Conservation (phyloP, 1,140 invertebrate species). For the Cotesia typhae region DNA sequence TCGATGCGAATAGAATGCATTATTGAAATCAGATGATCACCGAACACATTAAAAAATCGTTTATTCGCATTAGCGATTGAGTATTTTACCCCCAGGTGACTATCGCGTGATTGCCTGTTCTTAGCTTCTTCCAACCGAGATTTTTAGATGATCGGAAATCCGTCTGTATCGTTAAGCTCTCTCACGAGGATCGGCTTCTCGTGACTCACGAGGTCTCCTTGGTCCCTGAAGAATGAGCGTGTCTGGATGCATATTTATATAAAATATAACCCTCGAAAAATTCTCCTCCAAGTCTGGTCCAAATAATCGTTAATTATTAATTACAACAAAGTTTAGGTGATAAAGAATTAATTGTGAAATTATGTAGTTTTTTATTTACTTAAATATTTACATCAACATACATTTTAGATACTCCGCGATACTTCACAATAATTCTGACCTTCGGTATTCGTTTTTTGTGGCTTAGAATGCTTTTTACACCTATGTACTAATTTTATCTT, state of each 20-base stretch:
- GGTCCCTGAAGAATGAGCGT: background rate
- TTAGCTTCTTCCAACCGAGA: background rate
- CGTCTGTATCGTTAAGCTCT: constrained; percentile 26
- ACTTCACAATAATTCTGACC: background rate
- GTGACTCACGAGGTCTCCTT: constrained; percentile 34
- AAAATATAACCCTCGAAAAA: background rate
- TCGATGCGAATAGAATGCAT: background rate
- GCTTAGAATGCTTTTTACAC: background rate
- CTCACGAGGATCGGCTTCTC: constrained; percentile 26
- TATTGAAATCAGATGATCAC: too few species aligned
- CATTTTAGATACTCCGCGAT: too few species aligned
- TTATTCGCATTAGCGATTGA: too few species aligned
- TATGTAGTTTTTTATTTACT: background rate
- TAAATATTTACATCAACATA: background rate
- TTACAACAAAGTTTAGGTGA: too few species aligned
- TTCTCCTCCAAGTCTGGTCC: too few species aligned
- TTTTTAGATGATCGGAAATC: constrained; percentile 12
- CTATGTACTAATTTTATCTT: too few species aligned
- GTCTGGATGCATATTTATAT: background rate
- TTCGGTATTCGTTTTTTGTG: constrained; percentile 4
- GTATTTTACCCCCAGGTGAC: too few species aligned
- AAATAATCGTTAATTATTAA: too few species aligned
- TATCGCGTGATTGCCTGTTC: constrained; percentile 12
- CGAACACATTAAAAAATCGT: too few species aligned
- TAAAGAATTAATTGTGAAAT: background rate